phyloP scores from a whole-genome alignment of 2,888 invertebrate species.

The Brachyptera risi region DNA sequence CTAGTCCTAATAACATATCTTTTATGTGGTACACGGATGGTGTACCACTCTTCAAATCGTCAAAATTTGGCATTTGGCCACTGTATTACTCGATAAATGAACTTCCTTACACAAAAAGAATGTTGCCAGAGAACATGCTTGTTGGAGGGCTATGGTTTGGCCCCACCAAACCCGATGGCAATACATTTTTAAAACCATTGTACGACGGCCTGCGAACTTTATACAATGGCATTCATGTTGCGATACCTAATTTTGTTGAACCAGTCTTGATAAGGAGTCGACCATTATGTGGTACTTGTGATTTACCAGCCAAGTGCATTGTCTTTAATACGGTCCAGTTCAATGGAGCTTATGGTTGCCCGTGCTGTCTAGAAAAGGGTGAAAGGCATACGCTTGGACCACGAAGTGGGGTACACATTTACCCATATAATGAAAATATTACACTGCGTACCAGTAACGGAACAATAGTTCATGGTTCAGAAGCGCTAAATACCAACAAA shows the following conservation, averaged over 20 bases:
- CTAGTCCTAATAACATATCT: constrained; percentile 29
- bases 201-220: not conserved
- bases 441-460: not conserved
- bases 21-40: constrained; percentile 36
- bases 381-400: not conserved
- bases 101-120: constrained; percentile 28
- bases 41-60: constrained; percentile 34
- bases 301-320: not conserved
- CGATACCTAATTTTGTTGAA: not conserved
- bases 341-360: not conserved
- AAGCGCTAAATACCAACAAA: not conserved
- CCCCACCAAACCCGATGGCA: constrained; percentile 16
- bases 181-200: not conserved
- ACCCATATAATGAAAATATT: not conserved
- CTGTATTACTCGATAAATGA: constrained; percentile 33
- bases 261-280: not conserved
- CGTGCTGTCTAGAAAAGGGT: not conserved
- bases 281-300: not conserved
- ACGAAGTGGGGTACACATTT: not conserved
- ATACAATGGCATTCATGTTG: not conserved
- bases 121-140: constrained; percentile 27
- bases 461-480: not conserved
- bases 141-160: constrained; percentile 26
- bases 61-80: constrained; percentile 34
- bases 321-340: not conserved